Percentiles rank a stretch among this genome's conserved stretches.
phyloP scores from a whole-genome alignment of 2,797 vertebrate species.

The Cirrhinus mrigala region DNA sequence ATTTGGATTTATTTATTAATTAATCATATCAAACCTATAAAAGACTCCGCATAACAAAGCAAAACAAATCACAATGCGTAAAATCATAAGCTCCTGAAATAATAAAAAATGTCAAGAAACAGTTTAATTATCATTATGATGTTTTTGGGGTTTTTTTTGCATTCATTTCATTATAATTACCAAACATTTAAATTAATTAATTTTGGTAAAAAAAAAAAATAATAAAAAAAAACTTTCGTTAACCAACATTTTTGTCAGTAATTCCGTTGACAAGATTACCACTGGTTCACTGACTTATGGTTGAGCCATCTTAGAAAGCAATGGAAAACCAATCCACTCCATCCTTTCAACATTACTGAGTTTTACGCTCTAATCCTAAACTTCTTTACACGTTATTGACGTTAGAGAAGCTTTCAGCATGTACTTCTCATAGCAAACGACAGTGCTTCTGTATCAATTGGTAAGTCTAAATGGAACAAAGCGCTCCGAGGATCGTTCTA shows the following conservation, averaged over 20 bases:
- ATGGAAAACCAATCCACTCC: constrained; percentile 13
- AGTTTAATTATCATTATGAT: background rate
- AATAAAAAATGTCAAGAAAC: too few species aligned
- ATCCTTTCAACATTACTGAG: background rate
- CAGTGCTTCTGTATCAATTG: background rate
- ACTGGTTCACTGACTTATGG: background rate
- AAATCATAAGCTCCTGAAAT: too few species aligned
- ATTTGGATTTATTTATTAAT: background rate
- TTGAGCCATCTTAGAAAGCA: background rate
- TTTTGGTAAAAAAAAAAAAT: background rate
- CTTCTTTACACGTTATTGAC: background rate
- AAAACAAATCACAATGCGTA: too few species aligned
- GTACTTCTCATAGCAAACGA: background rate
- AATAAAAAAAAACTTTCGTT: background rate
- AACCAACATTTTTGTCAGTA: background rate
- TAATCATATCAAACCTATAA: background rate
- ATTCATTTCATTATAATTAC: background rate
- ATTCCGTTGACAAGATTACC: constrained; percentile 4
- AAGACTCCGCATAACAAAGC: too few species aligned
- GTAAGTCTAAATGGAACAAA: constrained; percentile 17
- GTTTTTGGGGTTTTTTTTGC: background rate
- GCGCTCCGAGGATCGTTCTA: background rate
- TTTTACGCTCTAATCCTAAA: background rate
- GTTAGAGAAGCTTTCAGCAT: background rate
- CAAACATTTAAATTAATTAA: too few species aligned